These are phyloP conservation scores for Nebria salina DNA, from an alignment of 2,888 invertebrate species.

Conservation along the genomic window DNA sequence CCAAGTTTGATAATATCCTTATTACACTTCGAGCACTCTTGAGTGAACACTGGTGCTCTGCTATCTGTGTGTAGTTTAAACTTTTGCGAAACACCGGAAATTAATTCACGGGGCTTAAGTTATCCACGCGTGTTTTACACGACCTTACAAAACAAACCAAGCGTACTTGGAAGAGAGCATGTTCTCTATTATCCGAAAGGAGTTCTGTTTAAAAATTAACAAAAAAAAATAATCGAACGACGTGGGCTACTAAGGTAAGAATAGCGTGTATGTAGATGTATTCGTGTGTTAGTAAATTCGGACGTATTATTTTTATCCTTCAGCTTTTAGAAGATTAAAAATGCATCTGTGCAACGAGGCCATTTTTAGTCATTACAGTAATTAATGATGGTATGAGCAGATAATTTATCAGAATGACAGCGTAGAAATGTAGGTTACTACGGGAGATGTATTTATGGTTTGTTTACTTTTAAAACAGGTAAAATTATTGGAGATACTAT, in stretches of 20 bases:
- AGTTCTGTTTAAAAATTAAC: too few species aligned
- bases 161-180: background rate
- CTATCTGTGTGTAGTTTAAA: conserved; percentile 28
- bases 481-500: background rate
- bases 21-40: conserved; percentile 3
- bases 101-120: conserved; percentile 39
- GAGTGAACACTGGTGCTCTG: background rate
- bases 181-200: too few species aligned
- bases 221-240: too few species aligned
- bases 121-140: conserved; percentile 9
- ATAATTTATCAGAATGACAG: background rate
- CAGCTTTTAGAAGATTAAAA: background rate
- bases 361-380: background rate
- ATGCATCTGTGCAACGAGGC: background rate
- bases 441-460: background rate
- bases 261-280: background rate
- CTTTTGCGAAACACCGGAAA: conserved; percentile 37
- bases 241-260: too few species aligned
- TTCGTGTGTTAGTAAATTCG: background rate
- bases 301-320: background rate
- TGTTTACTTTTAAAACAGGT: background rate
- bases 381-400: background rate
- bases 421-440: background rate
- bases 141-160: background rate
- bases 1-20: background rate